Evolutionary conservation across 2,797 vertebrate genomes (phyloP).

Genomic region (Mus spretus): DNA sequence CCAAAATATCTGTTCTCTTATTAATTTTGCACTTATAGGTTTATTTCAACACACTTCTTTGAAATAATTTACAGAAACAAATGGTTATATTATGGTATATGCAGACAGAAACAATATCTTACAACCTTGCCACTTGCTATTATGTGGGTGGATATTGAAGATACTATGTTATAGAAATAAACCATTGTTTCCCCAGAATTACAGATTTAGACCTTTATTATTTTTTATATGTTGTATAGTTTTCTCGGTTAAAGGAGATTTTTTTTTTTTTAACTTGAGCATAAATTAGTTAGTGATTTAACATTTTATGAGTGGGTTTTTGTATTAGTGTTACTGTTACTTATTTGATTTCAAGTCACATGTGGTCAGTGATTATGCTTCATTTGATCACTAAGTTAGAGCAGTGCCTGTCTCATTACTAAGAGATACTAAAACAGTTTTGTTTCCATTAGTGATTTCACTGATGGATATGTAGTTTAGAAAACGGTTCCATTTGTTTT

Average conservation of each 20-base stretch:
- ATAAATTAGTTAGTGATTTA: not conserved
- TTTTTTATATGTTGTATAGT: not conserved
- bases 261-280: not conserved
- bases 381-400: constrained; percentile 2
- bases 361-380: not conserved
- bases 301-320: not conserved
- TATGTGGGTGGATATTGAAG: not conserved
- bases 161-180: not conserved
- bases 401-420: not conserved
- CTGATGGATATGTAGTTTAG: not conserved
- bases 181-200: not conserved
- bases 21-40: not conserved
- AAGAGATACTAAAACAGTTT: not conserved
- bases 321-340: not conserved
- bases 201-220: not conserved
- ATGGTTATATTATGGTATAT: not conserved
- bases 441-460: not conserved
- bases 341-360: not conserved
- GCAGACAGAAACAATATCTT: not conserved
- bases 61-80: not conserved
- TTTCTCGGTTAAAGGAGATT: not conserved
- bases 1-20: not conserved
- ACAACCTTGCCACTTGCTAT: not conserved
- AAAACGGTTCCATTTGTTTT: not conserved
- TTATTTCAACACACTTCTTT: not conserved